Conservation (phyloP, 2,113 vertebrate genomes). For the Talpa occidentalis region DNA sequence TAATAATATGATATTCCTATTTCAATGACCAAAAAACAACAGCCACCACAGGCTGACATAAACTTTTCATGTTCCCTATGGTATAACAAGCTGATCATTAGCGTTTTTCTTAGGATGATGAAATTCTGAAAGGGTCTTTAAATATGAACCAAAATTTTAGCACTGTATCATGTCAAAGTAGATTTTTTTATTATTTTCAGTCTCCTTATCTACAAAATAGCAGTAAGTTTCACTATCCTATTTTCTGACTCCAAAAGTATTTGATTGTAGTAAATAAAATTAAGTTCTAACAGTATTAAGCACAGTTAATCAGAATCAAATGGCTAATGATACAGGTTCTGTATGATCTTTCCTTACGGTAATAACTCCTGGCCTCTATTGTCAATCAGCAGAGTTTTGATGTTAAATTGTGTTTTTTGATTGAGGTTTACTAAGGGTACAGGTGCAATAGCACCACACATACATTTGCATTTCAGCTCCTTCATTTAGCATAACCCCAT, state of each 20-base stretch:
- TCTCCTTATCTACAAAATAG: not conserved
- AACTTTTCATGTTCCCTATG: not conserved
- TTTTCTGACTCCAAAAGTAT: not conserved
- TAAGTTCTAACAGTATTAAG: not conserved
- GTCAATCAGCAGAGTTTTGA: rapidly evolving
- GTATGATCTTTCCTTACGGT: not conserved
- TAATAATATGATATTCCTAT: not conserved
- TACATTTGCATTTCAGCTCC: slow-evolving; percentile 79
- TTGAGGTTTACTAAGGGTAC: slow-evolving; percentile 61
- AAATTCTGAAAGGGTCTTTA: not conserved
- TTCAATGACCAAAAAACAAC: not conserved
- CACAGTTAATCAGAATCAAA: not conserved
- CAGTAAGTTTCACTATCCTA: not conserved
- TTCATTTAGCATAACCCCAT: slow-evolving; percentile 80
- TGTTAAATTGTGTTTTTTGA: slow-evolving; percentile 54
- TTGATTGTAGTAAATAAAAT: not conserved
- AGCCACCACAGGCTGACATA: not conserved
- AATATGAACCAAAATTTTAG: slow-evolving; percentile 2
- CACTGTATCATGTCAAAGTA: not conserved
- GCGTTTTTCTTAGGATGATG: not conserved
- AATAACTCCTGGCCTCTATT: not conserved
- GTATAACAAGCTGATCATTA: not conserved
- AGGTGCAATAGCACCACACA: slow-evolving; percentile 65
- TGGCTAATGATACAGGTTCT: not conserved
- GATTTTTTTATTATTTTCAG: not conserved